Percentiles rank a stretch among this genome's conserved stretches.
Conservation (phyloP, 2,113 vertebrate genomes). For the Phylloscopus trochilus region DNA sequence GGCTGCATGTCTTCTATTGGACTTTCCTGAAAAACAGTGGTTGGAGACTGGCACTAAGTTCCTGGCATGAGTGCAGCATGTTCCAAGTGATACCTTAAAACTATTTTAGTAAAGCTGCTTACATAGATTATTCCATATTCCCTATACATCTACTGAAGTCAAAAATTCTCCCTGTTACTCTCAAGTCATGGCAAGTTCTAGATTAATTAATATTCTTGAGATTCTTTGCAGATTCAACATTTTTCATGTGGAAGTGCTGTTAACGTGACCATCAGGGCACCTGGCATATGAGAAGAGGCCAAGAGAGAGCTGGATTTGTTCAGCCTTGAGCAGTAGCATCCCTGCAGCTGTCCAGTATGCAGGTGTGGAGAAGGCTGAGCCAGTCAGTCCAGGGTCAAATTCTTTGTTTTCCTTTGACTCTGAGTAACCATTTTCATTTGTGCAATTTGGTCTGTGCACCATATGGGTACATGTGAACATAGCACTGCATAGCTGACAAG, state of each 20-base stretch:
- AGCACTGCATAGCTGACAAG: background rate
- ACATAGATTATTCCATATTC: background rate
- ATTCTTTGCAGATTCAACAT: background rate
- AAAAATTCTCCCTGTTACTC: background rate
- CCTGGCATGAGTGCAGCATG: background rate
- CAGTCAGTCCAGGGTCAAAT: background rate
- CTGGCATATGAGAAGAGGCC: background rate
- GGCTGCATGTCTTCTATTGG: background rate
- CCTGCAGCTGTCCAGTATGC: background rate
- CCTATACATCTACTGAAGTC: background rate
- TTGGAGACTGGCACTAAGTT: background rate
- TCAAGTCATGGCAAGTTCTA: background rate
- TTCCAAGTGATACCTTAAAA: background rate
- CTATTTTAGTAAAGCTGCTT: background rate
- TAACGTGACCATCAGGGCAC: background rate
- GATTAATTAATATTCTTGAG: background rate
- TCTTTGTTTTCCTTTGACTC: background rate
- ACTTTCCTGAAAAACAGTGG: background rate
- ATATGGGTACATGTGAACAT: background rate
- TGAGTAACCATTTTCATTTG: background rate
- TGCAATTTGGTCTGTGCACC: background rate
- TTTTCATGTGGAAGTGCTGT: background rate
- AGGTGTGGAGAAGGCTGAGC: background rate
- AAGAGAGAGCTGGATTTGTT: background rate
- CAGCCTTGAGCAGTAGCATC: background rate